phyloP scores from a whole-genome alignment of 2,113 vertebrate genomes.

The Syngnathus scovelli region DNA sequence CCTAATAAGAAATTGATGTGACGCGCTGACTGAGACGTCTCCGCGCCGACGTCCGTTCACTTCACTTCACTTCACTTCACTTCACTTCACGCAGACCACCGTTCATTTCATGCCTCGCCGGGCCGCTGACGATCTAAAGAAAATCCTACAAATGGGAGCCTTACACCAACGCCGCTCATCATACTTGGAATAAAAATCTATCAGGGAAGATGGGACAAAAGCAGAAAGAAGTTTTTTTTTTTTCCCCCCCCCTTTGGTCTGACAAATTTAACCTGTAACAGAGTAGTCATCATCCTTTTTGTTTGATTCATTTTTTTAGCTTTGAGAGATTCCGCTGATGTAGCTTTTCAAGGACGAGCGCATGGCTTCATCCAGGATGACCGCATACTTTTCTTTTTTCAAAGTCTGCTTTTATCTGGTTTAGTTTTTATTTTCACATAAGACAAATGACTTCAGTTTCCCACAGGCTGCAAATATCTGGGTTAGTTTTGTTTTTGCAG shows the following conservation, averaged over 20 bases:
- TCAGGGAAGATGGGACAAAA: slow-evolving; percentile 41
- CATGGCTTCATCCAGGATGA: not conserved
- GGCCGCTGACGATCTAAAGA: slow-evolving; percentile 69
- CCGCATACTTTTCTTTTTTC: too few species aligned
- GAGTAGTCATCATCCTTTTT: slow-evolving; percentile 13
- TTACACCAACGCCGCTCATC: slow-evolving; percentile 62
- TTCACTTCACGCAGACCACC: not conserved
- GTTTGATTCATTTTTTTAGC: slow-evolving; percentile 1
- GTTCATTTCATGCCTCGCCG: slow-evolving; percentile 56
- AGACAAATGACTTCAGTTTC: not conserved
- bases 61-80: not conserved
- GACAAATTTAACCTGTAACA: slow-evolving; percentile 43
- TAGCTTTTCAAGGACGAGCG: not conserved
- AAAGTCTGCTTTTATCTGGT: too few species aligned
- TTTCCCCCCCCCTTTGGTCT: slow-evolving; percentile 15
- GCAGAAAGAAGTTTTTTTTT: slow-evolving; percentile 26
- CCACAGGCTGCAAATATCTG: too few species aligned
- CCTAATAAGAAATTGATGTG: slow-evolving; percentile 97
- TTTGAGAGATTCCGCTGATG: not conserved
- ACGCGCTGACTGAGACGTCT: slow-evolving; percentile 82
- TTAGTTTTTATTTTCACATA: not conserved
- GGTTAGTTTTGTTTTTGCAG: too few species aligned
- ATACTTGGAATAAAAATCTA: slow-evolving; percentile 24
- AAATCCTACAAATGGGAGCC: slow-evolving; percentile 73
- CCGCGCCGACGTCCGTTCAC: slow-evolving; percentile 12